Percentiles rank a stretch among this genome's conserved stretches.
Conservation (phyloP, 2,113 vertebrate species). For the Tonatia bakeri region DNA sequence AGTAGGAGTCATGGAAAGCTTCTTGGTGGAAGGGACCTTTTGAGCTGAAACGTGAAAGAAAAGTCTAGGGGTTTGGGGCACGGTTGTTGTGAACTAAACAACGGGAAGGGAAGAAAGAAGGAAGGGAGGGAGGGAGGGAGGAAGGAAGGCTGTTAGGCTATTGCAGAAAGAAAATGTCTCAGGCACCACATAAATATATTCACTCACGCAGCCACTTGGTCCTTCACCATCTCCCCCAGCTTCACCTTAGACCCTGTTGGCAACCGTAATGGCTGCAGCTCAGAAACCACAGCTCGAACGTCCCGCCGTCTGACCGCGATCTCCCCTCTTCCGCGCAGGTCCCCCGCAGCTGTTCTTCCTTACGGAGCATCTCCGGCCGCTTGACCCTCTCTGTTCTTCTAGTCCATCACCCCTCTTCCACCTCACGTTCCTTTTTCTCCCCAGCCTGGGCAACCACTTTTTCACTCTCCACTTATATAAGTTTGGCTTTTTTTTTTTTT, state of each 20-base stretch:
- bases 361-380: not conserved
- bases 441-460: not conserved
- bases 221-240: not conserved
- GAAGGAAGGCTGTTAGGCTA: not conserved
- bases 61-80: not conserved
- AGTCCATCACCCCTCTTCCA: not conserved
- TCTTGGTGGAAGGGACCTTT: not conserved
- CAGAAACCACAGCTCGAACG: not conserved
- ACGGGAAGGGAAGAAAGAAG: not conserved
- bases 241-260: not conserved
- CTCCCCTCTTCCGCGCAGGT: not conserved
- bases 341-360: not conserved
- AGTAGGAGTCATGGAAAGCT: not conserved
- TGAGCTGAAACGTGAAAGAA: slow-evolving; percentile 16
- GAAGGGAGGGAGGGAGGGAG: too few relatives aligned
- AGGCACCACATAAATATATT: not conserved
- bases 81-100: not conserved
- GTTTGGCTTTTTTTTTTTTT: not conserved
- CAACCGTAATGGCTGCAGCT: not conserved
- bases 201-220: not conserved
- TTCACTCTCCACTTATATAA: not conserved
- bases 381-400: not conserved
- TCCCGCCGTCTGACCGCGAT: not conserved
- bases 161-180: not conserved
- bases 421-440: not conserved